Evolutionary conservation across 2,888 invertebrate species (phyloP).

Genomic region (Pristionchus maxplancki): DNA sequence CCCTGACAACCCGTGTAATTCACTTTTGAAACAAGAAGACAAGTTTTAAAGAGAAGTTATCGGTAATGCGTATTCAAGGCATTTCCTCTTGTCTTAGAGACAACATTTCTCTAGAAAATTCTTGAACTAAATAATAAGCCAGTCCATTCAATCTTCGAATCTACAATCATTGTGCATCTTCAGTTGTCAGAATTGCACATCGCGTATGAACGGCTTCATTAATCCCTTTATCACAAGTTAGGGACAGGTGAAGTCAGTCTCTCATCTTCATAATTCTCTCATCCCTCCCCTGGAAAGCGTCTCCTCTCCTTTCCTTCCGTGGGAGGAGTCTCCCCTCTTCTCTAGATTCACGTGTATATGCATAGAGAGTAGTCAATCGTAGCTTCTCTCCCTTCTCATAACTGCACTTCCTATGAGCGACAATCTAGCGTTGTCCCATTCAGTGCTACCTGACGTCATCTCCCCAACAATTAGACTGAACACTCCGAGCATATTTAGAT

Average conservation of each 20-base stretch:
- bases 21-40: neutral
- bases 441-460: neutral
- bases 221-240: neutral
- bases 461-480: neutral
- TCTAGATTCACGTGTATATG: constrained; percentile 24
- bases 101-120: neutral
- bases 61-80: neutral
- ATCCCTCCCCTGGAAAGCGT: constrained; percentile 14
- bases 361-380: constrained; percentile 29
- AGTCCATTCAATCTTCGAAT: neutral
- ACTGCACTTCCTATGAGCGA: constrained; percentile 9
- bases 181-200: neutral
- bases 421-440: neutral
- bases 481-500: neutral
- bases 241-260: constrained; percentile 8
- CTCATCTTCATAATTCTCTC: constrained; percentile 41
- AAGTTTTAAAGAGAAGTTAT: neutral
- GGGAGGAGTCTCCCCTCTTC: constrained; percentile 44
- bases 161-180: neutral
- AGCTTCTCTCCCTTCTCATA: constrained; percentile 44
- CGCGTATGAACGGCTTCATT: neutral
- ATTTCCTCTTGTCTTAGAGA: neutral
- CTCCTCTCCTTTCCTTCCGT: neutral
- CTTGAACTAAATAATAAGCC: neutral
- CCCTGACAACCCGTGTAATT: constrained; percentile 22